These are phyloP conservation scores for Anas platyrhynchos DNA, from an alignment of 2,113 vertebrate species.

Conservation along the genomic window DNA sequence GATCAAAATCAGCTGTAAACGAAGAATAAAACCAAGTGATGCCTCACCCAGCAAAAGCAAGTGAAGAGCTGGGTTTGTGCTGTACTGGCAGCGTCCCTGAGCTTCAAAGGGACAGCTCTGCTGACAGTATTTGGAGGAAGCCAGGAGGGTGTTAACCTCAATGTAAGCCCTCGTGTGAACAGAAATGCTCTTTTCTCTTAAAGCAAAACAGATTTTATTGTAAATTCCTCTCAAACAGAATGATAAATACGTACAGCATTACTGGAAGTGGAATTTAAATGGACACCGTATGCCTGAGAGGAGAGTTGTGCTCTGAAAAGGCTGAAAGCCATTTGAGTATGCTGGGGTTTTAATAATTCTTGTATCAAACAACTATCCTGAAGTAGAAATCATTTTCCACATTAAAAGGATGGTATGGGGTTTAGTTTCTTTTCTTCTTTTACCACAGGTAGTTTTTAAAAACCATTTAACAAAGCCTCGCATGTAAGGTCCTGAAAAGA, in stretches of 20 bases:
- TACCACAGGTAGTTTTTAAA: neutral
- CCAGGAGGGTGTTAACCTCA: neutral
- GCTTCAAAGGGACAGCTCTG: neutral
- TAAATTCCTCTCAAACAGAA: neutral
- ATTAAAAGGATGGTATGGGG: neutral
- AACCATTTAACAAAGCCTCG: neutral
- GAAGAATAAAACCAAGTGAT: neutral
- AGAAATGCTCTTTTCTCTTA: neutral
- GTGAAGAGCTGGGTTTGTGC: neutral
- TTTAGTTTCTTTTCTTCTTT: neutral
- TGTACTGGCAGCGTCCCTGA: neutral
- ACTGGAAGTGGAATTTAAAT: neutral
- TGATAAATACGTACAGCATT: rapidly evolving
- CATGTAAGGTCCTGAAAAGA: neutral
- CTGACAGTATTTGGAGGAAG: neutral
- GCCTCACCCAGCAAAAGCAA: neutral
- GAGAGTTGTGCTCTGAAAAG: neutral
- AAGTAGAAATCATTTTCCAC: conserved; percentile 12
- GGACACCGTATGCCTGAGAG: neutral
- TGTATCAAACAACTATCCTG: neutral
- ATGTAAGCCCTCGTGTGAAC: neutral
- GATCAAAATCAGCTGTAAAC: neutral
- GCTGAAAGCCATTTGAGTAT: neutral
- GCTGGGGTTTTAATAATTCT: conserved; percentile 18
- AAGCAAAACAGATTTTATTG: neutral